Conservation (phyloP, 2,113 vertebrate genomes). For the Cisticola juncidis region DNA sequence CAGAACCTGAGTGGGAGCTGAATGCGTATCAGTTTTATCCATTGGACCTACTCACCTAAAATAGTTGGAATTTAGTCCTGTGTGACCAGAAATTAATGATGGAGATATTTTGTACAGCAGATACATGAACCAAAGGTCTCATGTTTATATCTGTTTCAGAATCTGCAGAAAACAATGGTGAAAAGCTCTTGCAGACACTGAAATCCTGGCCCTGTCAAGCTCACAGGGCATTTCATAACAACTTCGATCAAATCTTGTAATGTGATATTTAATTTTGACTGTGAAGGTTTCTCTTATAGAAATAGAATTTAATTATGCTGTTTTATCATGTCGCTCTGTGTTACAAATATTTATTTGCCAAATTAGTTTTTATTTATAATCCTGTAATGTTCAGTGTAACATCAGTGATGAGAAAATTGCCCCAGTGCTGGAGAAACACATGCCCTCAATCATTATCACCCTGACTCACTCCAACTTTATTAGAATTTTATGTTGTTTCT, state of each 20-base stretch:
- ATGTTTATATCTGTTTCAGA: not conserved
- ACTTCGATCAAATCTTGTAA: not conserved
- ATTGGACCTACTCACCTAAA: not conserved
- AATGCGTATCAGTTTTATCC: not conserved
- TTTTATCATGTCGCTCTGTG: not conserved
- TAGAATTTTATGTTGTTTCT: not conserved
- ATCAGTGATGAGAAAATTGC: not conserved
- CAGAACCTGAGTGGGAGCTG: not conserved
- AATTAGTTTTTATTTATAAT: not conserved
- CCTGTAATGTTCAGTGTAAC: not conserved
- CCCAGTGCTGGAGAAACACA: not conserved
- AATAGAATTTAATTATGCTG: not conserved
- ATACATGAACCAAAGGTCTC: not conserved
- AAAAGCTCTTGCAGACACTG: not conserved
- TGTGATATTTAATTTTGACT: slow-evolving; percentile 1
- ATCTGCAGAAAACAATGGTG: not conserved
- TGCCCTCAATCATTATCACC: not conserved
- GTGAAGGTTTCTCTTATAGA: not conserved
- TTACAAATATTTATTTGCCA: not conserved
- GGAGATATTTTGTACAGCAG: not conserved
- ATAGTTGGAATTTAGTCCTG: not conserved
- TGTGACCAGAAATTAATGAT: not conserved
- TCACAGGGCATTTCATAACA: not conserved
- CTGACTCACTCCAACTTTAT: not conserved
- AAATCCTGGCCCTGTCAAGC: not conserved